These are phyloP conservation scores for Trachemys scripta DNA, from an alignment of 2,113 vertebrate species.

Conservation along the genomic window DNA sequence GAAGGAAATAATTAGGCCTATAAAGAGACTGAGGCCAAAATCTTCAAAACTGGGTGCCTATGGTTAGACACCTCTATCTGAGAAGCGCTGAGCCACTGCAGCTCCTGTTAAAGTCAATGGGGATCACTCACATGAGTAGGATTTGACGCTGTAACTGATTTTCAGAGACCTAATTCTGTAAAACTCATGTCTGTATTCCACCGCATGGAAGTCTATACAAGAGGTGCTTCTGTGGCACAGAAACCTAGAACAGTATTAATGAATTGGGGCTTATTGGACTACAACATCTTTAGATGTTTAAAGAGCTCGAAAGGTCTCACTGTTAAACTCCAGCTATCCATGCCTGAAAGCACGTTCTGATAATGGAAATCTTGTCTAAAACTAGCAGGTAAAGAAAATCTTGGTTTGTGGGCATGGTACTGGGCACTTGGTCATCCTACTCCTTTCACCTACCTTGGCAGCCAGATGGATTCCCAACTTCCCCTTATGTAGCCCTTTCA, in stretches of 20 bases:
- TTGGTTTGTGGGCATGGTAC: accelerated
- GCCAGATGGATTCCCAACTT: not conserved
- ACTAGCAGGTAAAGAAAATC: accelerated
- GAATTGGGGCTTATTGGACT: not conserved
- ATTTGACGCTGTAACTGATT: not conserved
- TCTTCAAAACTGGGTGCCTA: not conserved
- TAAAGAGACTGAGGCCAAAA: not conserved
- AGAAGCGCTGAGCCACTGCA: not conserved
- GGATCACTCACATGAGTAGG: conserved; percentile 30
- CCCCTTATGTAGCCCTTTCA: not conserved
- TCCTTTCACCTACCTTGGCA: not conserved
- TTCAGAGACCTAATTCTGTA: not conserved
- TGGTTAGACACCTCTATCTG: not conserved
- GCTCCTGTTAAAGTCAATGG: conserved; percentile 20
- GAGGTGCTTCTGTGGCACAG: not conserved
- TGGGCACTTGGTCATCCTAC: not conserved
- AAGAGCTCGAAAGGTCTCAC: not conserved
- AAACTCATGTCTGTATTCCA: not conserved
- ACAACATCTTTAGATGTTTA: not conserved
- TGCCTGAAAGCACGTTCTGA: not conserved
- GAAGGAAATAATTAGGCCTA: not conserved
- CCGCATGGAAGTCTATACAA: not conserved
- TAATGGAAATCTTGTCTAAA: not conserved
- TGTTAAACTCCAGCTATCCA: not conserved
- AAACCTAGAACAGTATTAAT: not conserved